Conservation (phyloP, 2,797 vertebrate genomes). For the Graptemys geographica region DNA sequence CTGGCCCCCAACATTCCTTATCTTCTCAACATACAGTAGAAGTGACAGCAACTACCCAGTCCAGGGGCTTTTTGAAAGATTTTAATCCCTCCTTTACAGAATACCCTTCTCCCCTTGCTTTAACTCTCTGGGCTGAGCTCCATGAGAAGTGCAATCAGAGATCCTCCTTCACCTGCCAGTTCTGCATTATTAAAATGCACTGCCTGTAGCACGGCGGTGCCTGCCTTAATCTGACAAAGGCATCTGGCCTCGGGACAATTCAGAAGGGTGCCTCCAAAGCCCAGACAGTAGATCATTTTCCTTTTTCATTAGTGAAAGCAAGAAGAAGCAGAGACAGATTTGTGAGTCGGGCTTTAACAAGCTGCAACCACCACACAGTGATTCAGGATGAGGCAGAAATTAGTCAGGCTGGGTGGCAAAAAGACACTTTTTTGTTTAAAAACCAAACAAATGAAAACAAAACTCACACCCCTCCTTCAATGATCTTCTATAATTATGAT, state of each 20-base stretch:
- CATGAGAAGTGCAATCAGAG: background rate
- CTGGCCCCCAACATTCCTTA: background rate
- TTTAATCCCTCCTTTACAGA: too few relatives aligned
- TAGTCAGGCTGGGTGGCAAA: constrained; percentile 63
- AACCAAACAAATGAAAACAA: constrained; percentile 17
- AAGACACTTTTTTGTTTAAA: constrained; percentile 51
- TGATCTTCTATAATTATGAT: constrained; percentile 70
- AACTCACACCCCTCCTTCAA: constrained; percentile 23
- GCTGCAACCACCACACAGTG: constrained; percentile 34
- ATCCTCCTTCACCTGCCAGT: background rate
- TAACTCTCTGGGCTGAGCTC: rapidly evolving
- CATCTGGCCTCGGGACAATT: background rate
- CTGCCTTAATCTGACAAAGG: constrained; percentile 4
- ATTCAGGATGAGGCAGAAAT: constrained; percentile 68
- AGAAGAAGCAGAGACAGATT: constrained; percentile 7
- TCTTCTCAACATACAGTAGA: background rate
- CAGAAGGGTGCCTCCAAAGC: background rate
- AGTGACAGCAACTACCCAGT: background rate
- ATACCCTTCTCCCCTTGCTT: background rate
- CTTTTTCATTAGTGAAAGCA: background rate
- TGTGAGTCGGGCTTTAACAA: constrained; percentile 39
- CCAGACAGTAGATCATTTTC: background rate
- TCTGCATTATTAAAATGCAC: constrained; percentile 1
- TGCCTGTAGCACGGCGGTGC: background rate
- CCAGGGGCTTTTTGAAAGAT: background rate